These are phyloP conservation scores for Falco cherrug DNA, from an alignment of 2,797 vertebrate species.

Conservation along the genomic window DNA sequence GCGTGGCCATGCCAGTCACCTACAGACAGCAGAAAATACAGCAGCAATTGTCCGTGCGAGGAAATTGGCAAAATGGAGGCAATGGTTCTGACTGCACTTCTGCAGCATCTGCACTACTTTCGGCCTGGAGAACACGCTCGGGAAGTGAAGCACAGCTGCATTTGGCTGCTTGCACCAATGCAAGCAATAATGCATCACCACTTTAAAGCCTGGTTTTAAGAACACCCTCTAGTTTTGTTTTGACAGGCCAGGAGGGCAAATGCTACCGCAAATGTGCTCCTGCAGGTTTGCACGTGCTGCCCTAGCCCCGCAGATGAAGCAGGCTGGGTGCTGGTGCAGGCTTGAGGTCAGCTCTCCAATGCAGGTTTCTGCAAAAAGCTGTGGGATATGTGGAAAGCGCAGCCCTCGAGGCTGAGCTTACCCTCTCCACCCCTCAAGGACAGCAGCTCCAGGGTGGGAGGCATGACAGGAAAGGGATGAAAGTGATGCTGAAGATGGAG, in stretches of 20 bases:
- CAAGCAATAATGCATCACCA: neutral
- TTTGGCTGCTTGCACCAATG: neutral
- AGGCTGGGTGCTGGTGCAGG: neutral
- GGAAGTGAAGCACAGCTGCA: neutral
- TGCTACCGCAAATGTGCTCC: neutral
- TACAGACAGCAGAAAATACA: constrained; percentile 18
- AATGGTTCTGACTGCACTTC: fast-evolving
- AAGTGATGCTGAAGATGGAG: neutral
- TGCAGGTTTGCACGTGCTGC: neutral
- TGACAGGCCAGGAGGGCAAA: neutral
- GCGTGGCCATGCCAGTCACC: neutral
- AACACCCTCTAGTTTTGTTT: neutral
- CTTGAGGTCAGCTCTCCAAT: neutral
- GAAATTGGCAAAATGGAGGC: neutral
- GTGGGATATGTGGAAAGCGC: neutral
- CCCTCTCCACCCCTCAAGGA: neutral
- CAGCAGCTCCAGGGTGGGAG: neutral
- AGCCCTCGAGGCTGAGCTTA: neutral
- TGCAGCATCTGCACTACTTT: neutral
- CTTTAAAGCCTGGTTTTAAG: neutral
- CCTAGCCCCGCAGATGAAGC: neutral
- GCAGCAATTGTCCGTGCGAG: neutral
- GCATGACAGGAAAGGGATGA: neutral
- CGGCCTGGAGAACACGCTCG: fast-evolving
- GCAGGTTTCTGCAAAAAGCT: neutral